Conservation (phyloP, 2,888 invertebrate genomes). For the Oxystoma pomonae region DNA sequence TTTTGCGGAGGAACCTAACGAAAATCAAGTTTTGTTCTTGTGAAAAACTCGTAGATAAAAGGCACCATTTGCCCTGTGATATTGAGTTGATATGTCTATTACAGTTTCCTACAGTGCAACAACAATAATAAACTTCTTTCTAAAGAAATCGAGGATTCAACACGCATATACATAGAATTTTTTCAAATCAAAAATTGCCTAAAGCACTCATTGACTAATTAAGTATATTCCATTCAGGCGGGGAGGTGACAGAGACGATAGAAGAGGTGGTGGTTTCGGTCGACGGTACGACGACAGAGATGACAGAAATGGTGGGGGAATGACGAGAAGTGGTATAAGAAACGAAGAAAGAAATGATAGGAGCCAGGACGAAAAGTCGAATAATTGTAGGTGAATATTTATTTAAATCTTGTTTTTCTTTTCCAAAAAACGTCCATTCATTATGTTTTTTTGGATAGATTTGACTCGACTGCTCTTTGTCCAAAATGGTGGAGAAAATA, state of each 20-base stretch:
- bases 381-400: constrained; percentile 21
- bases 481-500: no score
- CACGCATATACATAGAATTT: no score
- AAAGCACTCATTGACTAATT: no score
- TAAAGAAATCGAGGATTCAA: no score
- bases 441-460: no score
- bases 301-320: constrained; percentile 29
- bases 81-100: background rate
- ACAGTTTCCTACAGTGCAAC: background rate
- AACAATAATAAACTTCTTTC: no score
- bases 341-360: constrained; percentile 18
- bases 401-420: background rate
- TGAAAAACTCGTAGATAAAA: background rate
- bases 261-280: constrained; percentile 30
- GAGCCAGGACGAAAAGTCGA: constrained; percentile 21
- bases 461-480: no score
- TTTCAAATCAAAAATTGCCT: no score
- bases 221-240: no score
- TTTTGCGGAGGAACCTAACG: background rate
- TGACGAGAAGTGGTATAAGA: constrained; percentile 20
- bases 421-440: no score
- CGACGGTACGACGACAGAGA: constrained; percentile 33
- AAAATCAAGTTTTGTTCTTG: background rate
- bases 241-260: constrained; percentile 30
- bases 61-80: background rate